A percentile compares a stretch with the other conserved stretches of the same genome.
phyloP scores from a whole-genome alignment of 2,797 vertebrate species.

The Anguilla pacifica region DNA sequence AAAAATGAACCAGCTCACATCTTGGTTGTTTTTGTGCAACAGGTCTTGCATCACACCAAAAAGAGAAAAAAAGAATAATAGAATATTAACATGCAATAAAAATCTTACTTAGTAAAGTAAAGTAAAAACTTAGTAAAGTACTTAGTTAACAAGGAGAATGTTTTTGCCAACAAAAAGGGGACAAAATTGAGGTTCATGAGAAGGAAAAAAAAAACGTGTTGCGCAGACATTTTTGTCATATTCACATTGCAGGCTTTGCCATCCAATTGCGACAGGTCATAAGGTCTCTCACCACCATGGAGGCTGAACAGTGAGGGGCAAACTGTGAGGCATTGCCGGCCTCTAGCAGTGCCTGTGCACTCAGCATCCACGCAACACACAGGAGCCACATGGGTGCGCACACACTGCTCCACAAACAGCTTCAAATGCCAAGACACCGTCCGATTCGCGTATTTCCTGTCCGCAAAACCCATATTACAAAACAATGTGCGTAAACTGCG shows the following conservation, averaged over 20 bases:
- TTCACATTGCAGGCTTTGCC: background rate
- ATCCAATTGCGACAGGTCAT: background rate
- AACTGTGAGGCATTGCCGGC: background rate
- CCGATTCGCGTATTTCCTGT: background rate
- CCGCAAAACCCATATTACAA: background rate
- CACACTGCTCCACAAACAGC: background rate
- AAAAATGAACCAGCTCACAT: background rate
- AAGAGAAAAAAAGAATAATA: background rate
- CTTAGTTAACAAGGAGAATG: background rate
- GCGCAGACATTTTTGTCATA: background rate
- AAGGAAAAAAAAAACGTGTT: background rate
- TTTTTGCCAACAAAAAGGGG: background rate
- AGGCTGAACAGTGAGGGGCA: background rate
- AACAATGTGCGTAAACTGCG: background rate
- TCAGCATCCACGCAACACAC: background rate
- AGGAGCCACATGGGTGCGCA: background rate
- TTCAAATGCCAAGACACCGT: background rate
- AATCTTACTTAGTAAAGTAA: constrained; percentile 9
- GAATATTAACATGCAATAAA: constrained; percentile 16
- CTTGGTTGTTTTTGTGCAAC: background rate
- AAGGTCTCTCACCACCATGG: background rate
- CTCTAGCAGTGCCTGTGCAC: background rate
- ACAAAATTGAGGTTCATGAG: background rate
- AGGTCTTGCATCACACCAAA: background rate
- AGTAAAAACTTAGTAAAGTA: background rate